phyloP scores from a whole-genome alignment of 2,888 invertebrate genomes.

The Acleris laterana region DNA sequence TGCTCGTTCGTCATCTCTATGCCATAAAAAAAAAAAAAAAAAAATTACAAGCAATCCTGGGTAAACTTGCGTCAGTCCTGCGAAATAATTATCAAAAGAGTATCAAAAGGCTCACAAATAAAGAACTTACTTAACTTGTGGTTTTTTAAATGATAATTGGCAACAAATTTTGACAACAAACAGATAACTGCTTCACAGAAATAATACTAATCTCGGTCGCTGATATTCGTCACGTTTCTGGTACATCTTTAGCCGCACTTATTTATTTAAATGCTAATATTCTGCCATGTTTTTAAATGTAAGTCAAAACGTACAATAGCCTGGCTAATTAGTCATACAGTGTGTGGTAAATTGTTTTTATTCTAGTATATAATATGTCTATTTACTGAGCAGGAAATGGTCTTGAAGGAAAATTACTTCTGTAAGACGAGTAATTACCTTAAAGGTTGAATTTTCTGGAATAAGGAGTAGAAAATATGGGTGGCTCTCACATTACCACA shows the following conservation, averaged over 20 bases:
- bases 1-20: too few relatives aligned
- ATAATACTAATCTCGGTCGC: not conserved
- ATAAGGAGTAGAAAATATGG: too few relatives aligned
- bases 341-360: slow-evolving; percentile 8
- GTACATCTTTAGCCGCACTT: slow-evolving; percentile 5
- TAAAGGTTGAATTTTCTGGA: not conserved
- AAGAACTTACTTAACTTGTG: not conserved
- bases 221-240: slow-evolving; percentile 9
- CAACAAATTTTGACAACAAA: not conserved
- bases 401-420: slow-evolving; percentile 25
- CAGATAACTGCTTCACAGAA: slow-evolving; percentile 14
- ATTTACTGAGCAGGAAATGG: slow-evolving; percentile 20
- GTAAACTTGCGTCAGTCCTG: too few relatives aligned
- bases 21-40: too few relatives aligned
- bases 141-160: slow-evolving; percentile 5
- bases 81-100: too few relatives aligned
- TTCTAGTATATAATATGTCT: slow-evolving; percentile 2
- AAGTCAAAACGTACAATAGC: slow-evolving; percentile 5
- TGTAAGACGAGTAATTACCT: slow-evolving; percentile 14
- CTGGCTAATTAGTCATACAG: slow-evolving; percentile 18
- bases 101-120: not conserved
- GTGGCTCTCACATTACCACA: too few relatives aligned
- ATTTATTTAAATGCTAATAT: slow-evolving; percentile 36
- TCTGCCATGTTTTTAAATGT: slow-evolving; percentile 22
- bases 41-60: too few relatives aligned